These are phyloP conservation scores for Nymphalis io DNA, from an alignment of 1,140 invertebrate genomes.

Conservation along the genomic window DNA sequence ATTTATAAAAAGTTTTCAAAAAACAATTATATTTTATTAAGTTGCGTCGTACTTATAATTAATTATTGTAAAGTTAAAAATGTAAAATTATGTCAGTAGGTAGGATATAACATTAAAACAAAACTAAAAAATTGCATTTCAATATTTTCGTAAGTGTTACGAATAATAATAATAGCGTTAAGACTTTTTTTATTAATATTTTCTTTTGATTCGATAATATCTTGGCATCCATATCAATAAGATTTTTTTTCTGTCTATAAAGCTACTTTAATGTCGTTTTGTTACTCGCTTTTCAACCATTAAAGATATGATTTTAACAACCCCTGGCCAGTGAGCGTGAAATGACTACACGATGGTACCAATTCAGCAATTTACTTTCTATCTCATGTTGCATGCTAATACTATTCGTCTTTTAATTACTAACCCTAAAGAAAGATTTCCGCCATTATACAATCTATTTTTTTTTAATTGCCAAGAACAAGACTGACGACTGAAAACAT, in stretches of 20 bases:
- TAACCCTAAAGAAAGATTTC: constrained; percentile 21
- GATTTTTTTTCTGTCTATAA: not conserved
- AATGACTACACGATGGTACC: constrained; percentile 24
- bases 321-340: constrained; percentile 30
- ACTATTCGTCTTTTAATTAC: constrained; percentile 27
- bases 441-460: not conserved
- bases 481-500: not conserved
- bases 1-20: too few relatives aligned
- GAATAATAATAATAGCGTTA: too few relatives aligned
- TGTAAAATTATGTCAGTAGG: too few relatives aligned
- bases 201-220: too few relatives aligned
- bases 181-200: too few relatives aligned
- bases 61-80: too few relatives aligned
- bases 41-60: too few relatives aligned
- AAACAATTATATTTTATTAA: too few relatives aligned
- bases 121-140: too few relatives aligned
- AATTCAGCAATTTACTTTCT: constrained; percentile 27
- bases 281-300: constrained; percentile 14
- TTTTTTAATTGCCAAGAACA: not conserved
- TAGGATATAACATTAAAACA: too few relatives aligned
- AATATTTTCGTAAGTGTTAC: too few relatives aligned
- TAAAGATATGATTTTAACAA: constrained; percentile 18
- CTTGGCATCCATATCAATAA: too few relatives aligned
- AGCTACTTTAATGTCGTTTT: constrained; percentile 1
- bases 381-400: constrained; percentile 26